phyloP scores from a whole-genome alignment of 2,113 vertebrate species.

The Erythrocercus mccallii region DNA sequence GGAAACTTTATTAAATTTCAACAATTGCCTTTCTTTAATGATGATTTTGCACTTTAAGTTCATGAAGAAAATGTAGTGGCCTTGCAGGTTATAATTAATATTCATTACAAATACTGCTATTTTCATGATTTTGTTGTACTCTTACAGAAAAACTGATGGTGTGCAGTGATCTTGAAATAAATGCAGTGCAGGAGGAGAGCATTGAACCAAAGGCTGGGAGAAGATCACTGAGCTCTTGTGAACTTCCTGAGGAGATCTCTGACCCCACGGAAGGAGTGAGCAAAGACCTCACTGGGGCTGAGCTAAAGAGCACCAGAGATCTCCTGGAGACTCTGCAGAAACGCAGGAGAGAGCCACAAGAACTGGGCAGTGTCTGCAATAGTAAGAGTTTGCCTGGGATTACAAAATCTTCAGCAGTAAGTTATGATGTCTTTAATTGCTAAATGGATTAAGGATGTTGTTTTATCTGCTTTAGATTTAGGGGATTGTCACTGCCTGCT shows the following conservation, averaged over 20 bases:
- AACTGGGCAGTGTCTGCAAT: background rate
- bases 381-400: background rate
- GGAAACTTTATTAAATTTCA: background rate
- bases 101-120: background rate
- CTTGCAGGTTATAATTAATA: background rate
- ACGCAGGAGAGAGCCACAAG: background rate
- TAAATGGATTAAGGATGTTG: background rate
- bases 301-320: background rate
- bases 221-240: background rate
- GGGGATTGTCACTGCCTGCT: background rate
- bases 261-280: background rate
- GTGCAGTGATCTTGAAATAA: background rate
- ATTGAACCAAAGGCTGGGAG: background rate
- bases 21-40: background rate
- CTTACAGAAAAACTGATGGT: background rate
- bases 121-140: background rate
- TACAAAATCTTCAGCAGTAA: conserved; percentile 43
- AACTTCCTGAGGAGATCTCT: background rate
- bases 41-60: background rate
- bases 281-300: background rate
- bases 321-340: background rate
- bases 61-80: background rate
- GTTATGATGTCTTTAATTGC: background rate
- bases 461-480: background rate
- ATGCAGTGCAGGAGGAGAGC: background rate